A percentile compares a stretch with the other conserved stretches of the same genome.
These are phyloP conservation scores for Rhyacophila evoluta DNA, from an alignment of 2,888 invertebrate genomes.

Conservation along the genomic window DNA sequence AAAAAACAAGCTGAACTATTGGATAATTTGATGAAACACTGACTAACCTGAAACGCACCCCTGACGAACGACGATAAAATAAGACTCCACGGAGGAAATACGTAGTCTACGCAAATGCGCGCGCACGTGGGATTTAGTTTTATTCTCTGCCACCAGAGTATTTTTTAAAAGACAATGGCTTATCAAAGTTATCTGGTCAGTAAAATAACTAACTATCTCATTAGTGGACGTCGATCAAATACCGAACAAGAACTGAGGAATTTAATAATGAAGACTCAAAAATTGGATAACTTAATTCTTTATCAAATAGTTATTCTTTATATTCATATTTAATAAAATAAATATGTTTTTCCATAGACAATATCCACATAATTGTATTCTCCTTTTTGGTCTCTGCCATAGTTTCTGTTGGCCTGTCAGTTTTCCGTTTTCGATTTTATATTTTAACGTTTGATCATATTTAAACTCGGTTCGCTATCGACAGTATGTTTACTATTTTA, in stretches of 20 bases:
- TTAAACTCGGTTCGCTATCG: background rate
- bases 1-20: background rate
- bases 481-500: background rate
- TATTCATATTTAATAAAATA: too few relatives aligned
- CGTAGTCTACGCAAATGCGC: constrained; percentile 36
- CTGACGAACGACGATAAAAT: background rate
- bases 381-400: background rate
- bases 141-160: constrained; percentile 19
- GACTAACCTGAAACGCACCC: constrained; percentile 29
- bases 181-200: too few relatives aligned
- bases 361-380: too few relatives aligned
- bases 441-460: background rate
- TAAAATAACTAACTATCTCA: too few relatives aligned
- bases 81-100: constrained; percentile 28
- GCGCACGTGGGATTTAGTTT: constrained; percentile 46
- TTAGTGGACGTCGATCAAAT: too few relatives aligned
- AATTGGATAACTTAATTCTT: too few relatives aligned
- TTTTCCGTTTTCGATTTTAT: background rate
- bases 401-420: background rate
- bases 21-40: background rate
- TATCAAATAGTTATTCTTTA: too few relatives aligned
- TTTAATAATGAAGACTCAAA: too few relatives aligned
- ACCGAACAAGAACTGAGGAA: too few relatives aligned
- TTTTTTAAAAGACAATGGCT: background rate
- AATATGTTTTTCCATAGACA: too few relatives aligned